Evolutionary conservation across 2,888 invertebrate genomes (phyloP).

Genomic region (Campoplex capitator): DNA sequence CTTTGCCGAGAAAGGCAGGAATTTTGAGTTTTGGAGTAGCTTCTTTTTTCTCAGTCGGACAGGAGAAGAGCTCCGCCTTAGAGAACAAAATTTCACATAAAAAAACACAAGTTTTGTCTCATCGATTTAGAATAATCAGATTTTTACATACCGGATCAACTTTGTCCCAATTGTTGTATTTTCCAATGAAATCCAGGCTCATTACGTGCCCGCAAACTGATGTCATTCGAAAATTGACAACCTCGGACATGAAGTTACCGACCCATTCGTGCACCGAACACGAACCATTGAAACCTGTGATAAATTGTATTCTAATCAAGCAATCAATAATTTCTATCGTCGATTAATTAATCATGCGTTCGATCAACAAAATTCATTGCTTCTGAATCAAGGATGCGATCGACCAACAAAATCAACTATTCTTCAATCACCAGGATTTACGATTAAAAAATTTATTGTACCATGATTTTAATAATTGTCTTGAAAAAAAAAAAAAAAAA

Average conservation of each 20-base stretch:
- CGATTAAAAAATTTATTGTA: neutral
- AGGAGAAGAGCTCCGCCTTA: constrained; percentile 94
- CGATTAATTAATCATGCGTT: too few relatives aligned
- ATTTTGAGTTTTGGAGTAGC: constrained; percentile 97
- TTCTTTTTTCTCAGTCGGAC: constrained; percentile 98
- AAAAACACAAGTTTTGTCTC: neutral
- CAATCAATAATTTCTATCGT: neutral
- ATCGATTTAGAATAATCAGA: neutral
- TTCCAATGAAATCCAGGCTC: constrained; percentile 95
- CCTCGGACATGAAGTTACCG: constrained; percentile 91
- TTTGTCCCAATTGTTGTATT: constrained; percentile 99
- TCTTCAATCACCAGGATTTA: neutral
- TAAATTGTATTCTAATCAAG: neutral
- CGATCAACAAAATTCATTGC: neutral
- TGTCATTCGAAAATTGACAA: constrained; percentile 95
- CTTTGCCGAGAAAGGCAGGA: constrained; percentile 94
- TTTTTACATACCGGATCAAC: constrained; percentile 93
- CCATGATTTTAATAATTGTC: neutral
- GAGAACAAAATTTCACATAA: neutral
- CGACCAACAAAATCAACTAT: neutral
- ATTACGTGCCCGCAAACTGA: constrained; percentile 99
- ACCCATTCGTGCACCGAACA: constrained; percentile 98
- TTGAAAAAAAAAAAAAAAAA: neutral
- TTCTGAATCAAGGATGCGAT: neutral
- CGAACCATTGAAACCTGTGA: constrained; percentile 92